These are phyloP conservation scores for Homarus americanus DNA, from an alignment of 1,140 invertebrate species.

Conservation along the genomic window DNA sequence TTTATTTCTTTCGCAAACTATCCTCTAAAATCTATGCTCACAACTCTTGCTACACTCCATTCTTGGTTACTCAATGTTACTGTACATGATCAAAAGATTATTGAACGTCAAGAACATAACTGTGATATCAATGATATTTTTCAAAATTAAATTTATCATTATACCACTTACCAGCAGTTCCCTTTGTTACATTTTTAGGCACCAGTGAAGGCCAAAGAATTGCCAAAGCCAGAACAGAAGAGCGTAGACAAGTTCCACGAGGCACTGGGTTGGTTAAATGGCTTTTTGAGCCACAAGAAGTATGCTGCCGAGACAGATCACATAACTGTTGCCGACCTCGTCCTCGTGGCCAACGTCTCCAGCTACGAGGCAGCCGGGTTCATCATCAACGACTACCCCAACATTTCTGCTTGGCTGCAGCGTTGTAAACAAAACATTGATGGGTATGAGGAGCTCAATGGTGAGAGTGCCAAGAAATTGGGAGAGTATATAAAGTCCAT, in stretches of 20 bases:
- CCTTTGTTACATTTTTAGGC: not conserved
- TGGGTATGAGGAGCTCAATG: slow-evolving; percentile 86
- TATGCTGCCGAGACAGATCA: slow-evolving; percentile 44
- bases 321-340: slow-evolving; percentile 44
- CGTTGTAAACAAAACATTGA: slow-evolving; percentile 84
- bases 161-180: too few species aligned
- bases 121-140: too few species aligned
- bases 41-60: too few species aligned
- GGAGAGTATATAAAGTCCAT: slow-evolving; percentile 65
- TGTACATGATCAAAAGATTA: too few species aligned
- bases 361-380: slow-evolving; percentile 10
- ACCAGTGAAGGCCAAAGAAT: not conserved
- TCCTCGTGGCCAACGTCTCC: slow-evolving; percentile 1
- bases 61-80: too few species aligned
- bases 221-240: slow-evolving; percentile 6
- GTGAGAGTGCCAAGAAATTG: slow-evolving; percentile 76
- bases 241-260: slow-evolving; percentile 22
- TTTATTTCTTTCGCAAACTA: too few species aligned
- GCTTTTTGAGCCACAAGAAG: slow-evolving; percentile 22
- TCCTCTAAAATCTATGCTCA: too few species aligned
- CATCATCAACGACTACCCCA: slow-evolving; percentile 79
- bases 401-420: slow-evolving; percentile 84
- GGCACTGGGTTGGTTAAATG: slow-evolving; percentile 35
- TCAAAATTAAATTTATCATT: too few species aligned
- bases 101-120: too few species aligned